These are phyloP conservation scores for Holotrichia oblita DNA, from an alignment of 1,140 invertebrate species.

Conservation along the genomic window DNA sequence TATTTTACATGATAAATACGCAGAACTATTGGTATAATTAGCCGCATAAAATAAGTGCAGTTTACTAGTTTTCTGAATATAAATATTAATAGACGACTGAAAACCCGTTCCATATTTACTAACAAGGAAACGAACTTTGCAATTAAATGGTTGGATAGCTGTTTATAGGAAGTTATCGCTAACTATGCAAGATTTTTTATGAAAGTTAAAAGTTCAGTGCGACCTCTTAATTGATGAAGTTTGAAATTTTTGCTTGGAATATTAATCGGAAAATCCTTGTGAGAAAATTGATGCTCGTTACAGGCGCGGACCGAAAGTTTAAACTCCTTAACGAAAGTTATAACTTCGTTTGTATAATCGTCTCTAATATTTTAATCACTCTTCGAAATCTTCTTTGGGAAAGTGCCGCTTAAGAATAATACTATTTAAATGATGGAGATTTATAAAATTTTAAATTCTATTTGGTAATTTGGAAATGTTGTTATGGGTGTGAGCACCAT, in stretches of 20 bases:
- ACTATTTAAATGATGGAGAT: not conserved
- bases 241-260: constrained; percentile 2
- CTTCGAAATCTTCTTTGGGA: not conserved
- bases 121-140: too few relatives aligned
- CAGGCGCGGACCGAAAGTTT: not conserved
- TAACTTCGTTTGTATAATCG: constrained; percentile 19
- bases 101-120: too few relatives aligned
- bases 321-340: constrained; percentile 19
- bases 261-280: constrained; percentile 31
- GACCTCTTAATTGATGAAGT: constrained; percentile 24
- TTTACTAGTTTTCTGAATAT: too few relatives aligned
- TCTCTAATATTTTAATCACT: constrained; percentile 24
- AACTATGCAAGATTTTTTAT: not conserved
- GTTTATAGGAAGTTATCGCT: not conserved
- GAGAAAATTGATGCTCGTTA: constrained; percentile 32
- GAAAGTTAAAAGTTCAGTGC: not conserved
- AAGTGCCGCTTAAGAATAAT: not conserved
- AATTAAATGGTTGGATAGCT: too few relatives aligned
- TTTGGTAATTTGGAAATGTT: too few relatives aligned
- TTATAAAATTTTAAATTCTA: too few relatives aligned
- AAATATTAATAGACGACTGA: too few relatives aligned
- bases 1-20: too few relatives aligned
- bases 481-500: too few relatives aligned
- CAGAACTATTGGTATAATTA: too few relatives aligned
- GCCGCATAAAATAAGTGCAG: too few relatives aligned